Conservation (phyloP, 2,888 invertebrate genomes). For the Rotaria magnacalcarata region DNA sequence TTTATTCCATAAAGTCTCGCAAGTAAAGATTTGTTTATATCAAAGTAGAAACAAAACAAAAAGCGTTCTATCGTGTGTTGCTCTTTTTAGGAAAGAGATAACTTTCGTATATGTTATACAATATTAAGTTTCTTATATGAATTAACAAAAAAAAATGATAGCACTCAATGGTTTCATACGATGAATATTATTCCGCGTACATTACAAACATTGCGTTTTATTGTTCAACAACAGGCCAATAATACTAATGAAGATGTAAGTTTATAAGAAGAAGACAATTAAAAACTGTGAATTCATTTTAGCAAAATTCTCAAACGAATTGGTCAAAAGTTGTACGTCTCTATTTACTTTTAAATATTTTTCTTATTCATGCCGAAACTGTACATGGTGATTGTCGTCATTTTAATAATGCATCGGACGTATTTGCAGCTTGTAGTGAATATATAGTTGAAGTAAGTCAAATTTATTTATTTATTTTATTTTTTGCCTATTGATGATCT, state of each 20-base stretch:
- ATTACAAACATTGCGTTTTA: not conserved
- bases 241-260: not conserved
- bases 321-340: constrained; percentile 25
- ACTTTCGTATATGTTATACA: not conserved
- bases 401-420: constrained; percentile 20
- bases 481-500: not conserved
- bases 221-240: constrained; percentile 2
- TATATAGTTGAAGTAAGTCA: not conserved
- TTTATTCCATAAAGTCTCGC: not conserved
- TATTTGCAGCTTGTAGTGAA: constrained; percentile 5
- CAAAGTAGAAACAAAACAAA: too few species aligned
- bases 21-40: not conserved
- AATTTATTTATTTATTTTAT: not conserved
- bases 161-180: not conserved
- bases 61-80: not conserved
- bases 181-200: constrained; percentile 19
- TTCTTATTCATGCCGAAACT: not conserved
- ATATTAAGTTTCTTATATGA: not conserved
- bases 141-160: not conserved
- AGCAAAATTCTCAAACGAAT: not conserved
- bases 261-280: too few species aligned
- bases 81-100: constrained; percentile 5
- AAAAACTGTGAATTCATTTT: not conserved
- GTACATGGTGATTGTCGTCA: not conserved
- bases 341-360: not conserved